phyloP scores from a whole-genome alignment of 2,888 invertebrate genomes.

The Halictus quadricinctus region DNA sequence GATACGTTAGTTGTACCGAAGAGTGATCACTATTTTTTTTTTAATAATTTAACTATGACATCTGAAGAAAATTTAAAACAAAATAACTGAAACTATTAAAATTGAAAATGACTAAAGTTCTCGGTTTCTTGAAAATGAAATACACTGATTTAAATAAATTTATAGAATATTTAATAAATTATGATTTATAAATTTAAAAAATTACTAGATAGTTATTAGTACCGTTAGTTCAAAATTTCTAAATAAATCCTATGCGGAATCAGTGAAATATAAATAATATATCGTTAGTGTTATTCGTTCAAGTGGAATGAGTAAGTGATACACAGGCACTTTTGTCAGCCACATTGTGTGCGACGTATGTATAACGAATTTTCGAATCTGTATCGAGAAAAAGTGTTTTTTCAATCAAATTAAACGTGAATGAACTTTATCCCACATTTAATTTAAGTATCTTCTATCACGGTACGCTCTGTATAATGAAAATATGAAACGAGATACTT shows the following conservation, averaged over 20 bases:
- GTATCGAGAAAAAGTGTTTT: neutral
- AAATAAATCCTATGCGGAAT: neutral
- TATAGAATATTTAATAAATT: neutral
- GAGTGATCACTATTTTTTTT: neutral
- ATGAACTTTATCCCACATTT: neutral
- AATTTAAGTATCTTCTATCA: neutral
- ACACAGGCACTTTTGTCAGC: neutral
- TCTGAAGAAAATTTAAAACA: neutral
- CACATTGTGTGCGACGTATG: neutral
- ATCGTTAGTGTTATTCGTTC: neutral
- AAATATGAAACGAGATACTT: slow-evolving; percentile 1
- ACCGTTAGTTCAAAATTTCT: neutral
- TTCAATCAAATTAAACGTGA: neutral
- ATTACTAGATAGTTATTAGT: neutral
- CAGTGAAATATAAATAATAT: neutral
- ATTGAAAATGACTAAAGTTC: neutral
- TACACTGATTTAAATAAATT: neutral
- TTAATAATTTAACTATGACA: neutral
- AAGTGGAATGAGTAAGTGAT: neutral
- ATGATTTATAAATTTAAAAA: neutral
- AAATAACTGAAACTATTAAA: neutral
- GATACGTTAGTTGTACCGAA: neutral
- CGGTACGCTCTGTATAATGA: neutral
- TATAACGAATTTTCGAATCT: neutral
- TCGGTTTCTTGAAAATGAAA: neutral